Percentiles rank a stretch among this genome's conserved stretches.
These are phyloP conservation scores for Taphrorychus bicolor DNA, from an alignment of 2,888 invertebrate species.

Conservation along the genomic window DNA sequence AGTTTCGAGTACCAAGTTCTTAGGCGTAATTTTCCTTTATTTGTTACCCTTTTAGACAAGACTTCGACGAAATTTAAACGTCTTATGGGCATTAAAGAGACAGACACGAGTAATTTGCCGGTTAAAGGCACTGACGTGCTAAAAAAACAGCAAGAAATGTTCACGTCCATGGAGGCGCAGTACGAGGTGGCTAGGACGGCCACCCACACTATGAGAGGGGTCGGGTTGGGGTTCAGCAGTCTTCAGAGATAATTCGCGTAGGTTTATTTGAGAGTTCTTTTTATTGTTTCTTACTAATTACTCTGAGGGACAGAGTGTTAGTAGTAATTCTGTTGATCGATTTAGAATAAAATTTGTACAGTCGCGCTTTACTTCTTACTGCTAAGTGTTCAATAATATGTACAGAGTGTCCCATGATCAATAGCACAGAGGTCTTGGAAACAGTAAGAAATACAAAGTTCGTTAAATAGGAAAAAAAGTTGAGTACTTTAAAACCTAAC, in stretches of 20 bases:
- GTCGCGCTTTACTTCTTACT: no score
- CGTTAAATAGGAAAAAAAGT: no score
- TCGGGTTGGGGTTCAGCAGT: slow-evolving; percentile 78
- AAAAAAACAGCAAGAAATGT: slow-evolving; percentile 84
- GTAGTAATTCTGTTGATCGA: no score
- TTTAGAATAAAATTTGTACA: no score
- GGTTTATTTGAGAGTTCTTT: neutral
- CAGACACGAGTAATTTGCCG: slow-evolving; percentile 54
- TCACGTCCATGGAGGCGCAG: slow-evolving; percentile 92
- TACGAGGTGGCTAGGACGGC: slow-evolving; percentile 95
- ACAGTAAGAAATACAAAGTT: no score
- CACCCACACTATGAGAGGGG: slow-evolving; percentile 94
- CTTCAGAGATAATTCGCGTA: slow-evolving; percentile 59
- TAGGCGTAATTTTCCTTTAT: neutral
- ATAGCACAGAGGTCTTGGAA: no score
- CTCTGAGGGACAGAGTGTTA: no score
- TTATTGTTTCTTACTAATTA: no score
- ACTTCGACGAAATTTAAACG: slow-evolving; percentile 95
- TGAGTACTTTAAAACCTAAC: no score
- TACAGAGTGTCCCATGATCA: no score
- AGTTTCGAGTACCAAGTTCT: slow-evolving; percentile 15
- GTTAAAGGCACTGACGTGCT: slow-evolving; percentile 64
- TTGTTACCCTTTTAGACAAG: slow-evolving; percentile 63
- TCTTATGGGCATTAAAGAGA: slow-evolving; percentile 91
- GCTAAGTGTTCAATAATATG: no score